Evolutionary conservation across 2,113 vertebrate genomes (phyloP), one percentile per base, ranked within the genome.

Genomic region (Taxidea taxus): DNA sequence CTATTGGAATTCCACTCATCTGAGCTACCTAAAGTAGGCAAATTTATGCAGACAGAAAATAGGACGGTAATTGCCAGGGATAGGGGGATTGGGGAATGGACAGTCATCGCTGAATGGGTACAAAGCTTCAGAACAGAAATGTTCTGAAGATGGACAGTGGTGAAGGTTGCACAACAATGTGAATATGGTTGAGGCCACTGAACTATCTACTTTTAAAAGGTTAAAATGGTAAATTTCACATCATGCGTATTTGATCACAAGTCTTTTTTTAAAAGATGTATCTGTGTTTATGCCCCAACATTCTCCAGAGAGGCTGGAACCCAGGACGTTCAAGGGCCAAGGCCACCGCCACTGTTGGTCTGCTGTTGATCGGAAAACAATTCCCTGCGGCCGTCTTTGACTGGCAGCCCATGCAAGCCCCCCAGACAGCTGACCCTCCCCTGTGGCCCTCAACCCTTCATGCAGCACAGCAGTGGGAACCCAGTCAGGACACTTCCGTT

Each of bases 21-120:
- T 2, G 23, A 87, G 54, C 6, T 37, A 11, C 68, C 51, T 27
- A 27, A 51, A 78, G 70, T 1, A 62, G 80, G 47, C 54, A 90
- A n/a, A 60, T 39, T 39, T 42, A 91, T 1, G 34, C 42, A 49
- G 39, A 58, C 21, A n/a, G 44, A 25, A 42, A 51, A 68, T 3
- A 80, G 81, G 47, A 7, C 0, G 18, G 12, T 44, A 39, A 23
- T 25, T 54, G 68, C 56, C 7, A 8, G 21, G 3, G 25, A 21
- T 34, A 37, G 56, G 23, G 29, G 21, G 39, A 9, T 2, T 3
- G 51, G 29, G 10, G 8, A 13, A 8, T 9, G 0, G 1, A n/a
- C 42, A 18, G 16, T 13, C 27, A 25, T 1, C 4, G 7, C 80
- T 15, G 86, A 27, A 6, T 1, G 49, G 25, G 18, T 12, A 25